Evolutionary conservation across 2,888 invertebrate genomes (phyloP).

Genomic region (Habroteleia sp.): DNA sequence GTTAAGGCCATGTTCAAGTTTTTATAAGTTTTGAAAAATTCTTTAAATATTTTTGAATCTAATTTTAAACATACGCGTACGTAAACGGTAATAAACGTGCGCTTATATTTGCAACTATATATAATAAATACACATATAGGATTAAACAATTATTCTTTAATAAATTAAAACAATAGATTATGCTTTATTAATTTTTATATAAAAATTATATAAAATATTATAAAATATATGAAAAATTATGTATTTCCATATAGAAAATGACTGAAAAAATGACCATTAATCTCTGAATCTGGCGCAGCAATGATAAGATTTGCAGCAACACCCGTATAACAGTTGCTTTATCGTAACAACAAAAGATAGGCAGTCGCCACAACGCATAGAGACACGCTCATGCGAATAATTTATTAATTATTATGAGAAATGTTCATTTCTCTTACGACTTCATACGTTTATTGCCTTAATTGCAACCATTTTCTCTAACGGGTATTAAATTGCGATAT

Average conservation of each 20-base stretch:
- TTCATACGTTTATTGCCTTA: conserved; percentile 48
- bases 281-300: conserved; percentile 46
- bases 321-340: conserved; percentile 49
- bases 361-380: conserved; percentile 16
- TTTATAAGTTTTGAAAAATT: conserved; percentile 18
- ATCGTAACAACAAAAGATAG: conserved; percentile 49
- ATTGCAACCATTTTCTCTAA: conserved; percentile 61
- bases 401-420: conserved; percentile 52
- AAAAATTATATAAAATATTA: too few relatives aligned
- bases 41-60: too few relatives aligned
- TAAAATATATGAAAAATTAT: too few relatives aligned
- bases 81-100: too few relatives aligned
- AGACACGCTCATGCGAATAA: conserved; percentile 12
- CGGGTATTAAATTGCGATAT: conserved; percentile 57
- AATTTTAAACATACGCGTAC: too few relatives aligned
- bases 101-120: too few relatives aligned
- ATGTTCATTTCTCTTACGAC: conserved; percentile 56
- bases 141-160: too few relatives aligned
- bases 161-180: too few relatives aligned
- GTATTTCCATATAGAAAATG: too few relatives aligned
- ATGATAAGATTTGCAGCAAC: conserved; percentile 55
- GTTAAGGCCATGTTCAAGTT: conserved; percentile 41
- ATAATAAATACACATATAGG: too few relatives aligned
- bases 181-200: too few relatives aligned
- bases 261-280: too few relatives aligned